Evolutionary conservation across 2,113 vertebrate species (phyloP), one percentile per base, ranked within the genome.

Genomic region (Oreochromis spilurus): DNA sequence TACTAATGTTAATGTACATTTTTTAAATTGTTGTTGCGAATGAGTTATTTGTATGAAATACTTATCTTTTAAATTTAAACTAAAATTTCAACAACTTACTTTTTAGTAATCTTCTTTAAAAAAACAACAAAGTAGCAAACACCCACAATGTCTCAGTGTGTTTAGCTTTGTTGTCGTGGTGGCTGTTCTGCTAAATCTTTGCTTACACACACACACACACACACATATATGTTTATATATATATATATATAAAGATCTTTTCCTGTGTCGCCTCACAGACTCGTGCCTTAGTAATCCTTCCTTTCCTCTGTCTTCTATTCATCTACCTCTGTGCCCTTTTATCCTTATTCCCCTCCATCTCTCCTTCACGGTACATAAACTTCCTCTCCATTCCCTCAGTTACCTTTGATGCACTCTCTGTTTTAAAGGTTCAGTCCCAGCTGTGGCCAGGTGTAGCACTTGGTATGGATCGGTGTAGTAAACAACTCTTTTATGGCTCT

Each of bases 401-500:
- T 62, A 14, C 81, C 85, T 91, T 93, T 88, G 81, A 93, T 85
- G 80, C 70, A 48, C 65, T 70, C 43, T 84, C 90, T 87, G 89
- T 88, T 93, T 79, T 55, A 91, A 89, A 91, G 91, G 87, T 94
- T 87, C 91, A 70, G 81, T 38, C 45, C 81, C 67, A 81, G 84
- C 54, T 34, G 34, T 81, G 65, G 82, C 91, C 93, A 95, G 93
- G 91, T 95, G 94, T 95, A 77, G 84, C 85, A 81, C 84, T 91
- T 89, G 50, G 81, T 81, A 38, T 79, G 19, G 14, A 16, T 85
- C 48, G 85, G 86, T 62, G 57, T 77, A 86, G 94, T 94, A 93
- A 94, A 95, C 91, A 91, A 82, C 92, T 89, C 85, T 94, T 95
- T 95, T 96, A 96, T 94, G 94, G 93, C 86, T 85, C 62, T 75